Evolutionary conservation across 2,888 invertebrate genomes (phyloP).

Genomic region (Allygus modestus): DNA sequence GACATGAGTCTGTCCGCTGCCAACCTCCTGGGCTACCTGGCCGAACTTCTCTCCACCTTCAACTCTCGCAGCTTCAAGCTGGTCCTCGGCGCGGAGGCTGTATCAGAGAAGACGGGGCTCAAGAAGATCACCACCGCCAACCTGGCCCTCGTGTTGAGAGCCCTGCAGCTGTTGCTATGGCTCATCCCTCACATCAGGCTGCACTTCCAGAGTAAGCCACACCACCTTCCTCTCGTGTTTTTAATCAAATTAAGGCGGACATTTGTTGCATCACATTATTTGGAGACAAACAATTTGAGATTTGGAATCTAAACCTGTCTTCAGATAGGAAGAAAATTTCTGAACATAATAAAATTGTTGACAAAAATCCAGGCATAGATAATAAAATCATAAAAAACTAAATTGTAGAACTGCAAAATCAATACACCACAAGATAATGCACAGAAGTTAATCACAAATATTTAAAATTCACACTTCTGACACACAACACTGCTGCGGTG

Average conservation of each 20-base stretch:
- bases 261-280: neutral
- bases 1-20: constrained; percentile 78
- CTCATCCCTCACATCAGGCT: constrained; percentile 84
- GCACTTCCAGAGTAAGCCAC: constrained; percentile 80
- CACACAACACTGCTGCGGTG: too few relatives aligned
- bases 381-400: too few relatives aligned
- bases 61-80: constrained; percentile 95
- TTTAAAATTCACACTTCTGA: too few relatives aligned
- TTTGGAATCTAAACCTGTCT: too few relatives aligned
- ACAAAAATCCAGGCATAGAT: too few relatives aligned
- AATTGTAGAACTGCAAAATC: too few relatives aligned
- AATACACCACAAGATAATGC: too few relatives aligned
- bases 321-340: too few relatives aligned
- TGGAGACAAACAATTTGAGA: too few relatives aligned
- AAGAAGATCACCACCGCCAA: constrained; percentile 97
- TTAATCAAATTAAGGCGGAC: neutral
- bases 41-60: constrained; percentile 92
- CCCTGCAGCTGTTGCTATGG: constrained; percentile 89
- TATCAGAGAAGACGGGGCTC: constrained; percentile 91
- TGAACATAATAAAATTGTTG: too few relatives aligned
- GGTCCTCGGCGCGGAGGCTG: constrained; percentile 97
- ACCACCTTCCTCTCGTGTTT: constrained; percentile 3
- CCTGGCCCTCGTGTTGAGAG: constrained; percentile 90
- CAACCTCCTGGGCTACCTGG: constrained; percentile 88
- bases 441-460: too few relatives aligned